phyloP scores from a whole-genome alignment of 2,113 vertebrate genomes.

The Notechis scutatus region DNA sequence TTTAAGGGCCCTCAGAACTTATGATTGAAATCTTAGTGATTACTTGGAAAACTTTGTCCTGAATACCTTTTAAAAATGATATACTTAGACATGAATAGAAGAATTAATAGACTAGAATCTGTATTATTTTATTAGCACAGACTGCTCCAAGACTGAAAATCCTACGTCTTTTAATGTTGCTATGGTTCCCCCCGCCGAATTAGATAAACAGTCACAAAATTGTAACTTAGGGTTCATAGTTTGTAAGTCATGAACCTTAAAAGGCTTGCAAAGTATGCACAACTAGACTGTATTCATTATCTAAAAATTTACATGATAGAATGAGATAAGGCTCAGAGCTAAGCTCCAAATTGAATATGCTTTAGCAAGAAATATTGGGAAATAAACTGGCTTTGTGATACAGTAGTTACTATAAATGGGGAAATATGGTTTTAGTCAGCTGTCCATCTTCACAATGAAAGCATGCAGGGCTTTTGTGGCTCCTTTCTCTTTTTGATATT shows the following conservation, averaged over 20 bases:
- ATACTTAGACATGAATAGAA: neutral
- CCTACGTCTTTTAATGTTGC: neutral
- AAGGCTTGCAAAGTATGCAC: neutral
- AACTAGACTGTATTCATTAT: slow-evolving; percentile 38
- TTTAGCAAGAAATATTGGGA: neutral
- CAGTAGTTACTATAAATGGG: neutral
- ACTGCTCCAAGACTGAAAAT: slow-evolving; percentile 1
- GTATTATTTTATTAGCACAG: neutral
- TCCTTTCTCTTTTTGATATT: neutral
- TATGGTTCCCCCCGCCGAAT: neutral
- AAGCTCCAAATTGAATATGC: slow-evolving; percentile 27
- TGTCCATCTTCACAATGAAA: neutral
- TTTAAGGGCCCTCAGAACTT: slow-evolving; percentile 31
- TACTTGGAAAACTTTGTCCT: neutral
- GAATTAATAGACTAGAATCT: neutral
- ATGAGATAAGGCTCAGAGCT: slow-evolving; percentile 21
- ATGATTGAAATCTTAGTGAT: slow-evolving; percentile 2
- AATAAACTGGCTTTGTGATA: neutral
- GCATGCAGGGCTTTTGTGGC: neutral
- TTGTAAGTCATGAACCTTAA: neutral
- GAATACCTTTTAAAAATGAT: neutral
- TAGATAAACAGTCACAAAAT: neutral
- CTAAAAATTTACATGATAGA: slow-evolving; percentile 46
- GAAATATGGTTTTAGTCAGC: neutral
- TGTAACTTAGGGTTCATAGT: neutral